phyloP scores from a whole-genome alignment of 2,113 vertebrate species.

The Anarhynchus alexandrinus region DNA sequence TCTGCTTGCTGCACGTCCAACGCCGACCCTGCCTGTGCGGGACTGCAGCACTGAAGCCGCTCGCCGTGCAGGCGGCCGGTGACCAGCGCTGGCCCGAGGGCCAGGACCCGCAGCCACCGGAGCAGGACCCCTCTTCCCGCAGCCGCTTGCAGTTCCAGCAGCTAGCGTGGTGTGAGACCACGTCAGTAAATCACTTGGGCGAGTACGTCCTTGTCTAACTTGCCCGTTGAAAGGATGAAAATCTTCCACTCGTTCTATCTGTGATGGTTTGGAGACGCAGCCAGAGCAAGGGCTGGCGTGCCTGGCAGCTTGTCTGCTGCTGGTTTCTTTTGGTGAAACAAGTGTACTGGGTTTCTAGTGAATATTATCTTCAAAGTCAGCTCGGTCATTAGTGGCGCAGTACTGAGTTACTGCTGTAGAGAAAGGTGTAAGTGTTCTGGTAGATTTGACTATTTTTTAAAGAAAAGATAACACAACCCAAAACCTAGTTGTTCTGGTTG shows the following conservation, averaged over 20 bases:
- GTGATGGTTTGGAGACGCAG: not conserved
- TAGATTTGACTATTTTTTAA: not conserved
- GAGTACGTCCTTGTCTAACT: not conserved
- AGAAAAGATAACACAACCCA: not conserved
- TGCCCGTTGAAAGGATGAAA: not conserved
- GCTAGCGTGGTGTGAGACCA: too few species aligned
- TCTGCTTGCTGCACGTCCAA: accelerated
- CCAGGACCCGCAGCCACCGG: not conserved
- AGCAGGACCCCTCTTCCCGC: not conserved
- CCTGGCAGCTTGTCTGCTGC: not conserved
- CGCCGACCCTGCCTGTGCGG: accelerated
- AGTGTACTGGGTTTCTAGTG: not conserved
- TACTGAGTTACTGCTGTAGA: not conserved
- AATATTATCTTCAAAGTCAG: not conserved
- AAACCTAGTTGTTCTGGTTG: not conserved
- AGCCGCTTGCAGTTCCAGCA: not conserved
- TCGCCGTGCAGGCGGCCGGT: not conserved
- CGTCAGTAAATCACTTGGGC: not conserved
- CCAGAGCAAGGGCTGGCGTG: not conserved
- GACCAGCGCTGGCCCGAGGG: not conserved
- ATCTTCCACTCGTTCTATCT: not conserved
- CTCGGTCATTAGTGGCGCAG: not conserved
- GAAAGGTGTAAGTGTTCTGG: not conserved
- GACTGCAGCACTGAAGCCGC: too few species aligned
- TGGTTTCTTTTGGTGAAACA: not conserved